Conservation (phyloP, 2,888 invertebrate genomes). For the Drosophila colorata region DNA sequence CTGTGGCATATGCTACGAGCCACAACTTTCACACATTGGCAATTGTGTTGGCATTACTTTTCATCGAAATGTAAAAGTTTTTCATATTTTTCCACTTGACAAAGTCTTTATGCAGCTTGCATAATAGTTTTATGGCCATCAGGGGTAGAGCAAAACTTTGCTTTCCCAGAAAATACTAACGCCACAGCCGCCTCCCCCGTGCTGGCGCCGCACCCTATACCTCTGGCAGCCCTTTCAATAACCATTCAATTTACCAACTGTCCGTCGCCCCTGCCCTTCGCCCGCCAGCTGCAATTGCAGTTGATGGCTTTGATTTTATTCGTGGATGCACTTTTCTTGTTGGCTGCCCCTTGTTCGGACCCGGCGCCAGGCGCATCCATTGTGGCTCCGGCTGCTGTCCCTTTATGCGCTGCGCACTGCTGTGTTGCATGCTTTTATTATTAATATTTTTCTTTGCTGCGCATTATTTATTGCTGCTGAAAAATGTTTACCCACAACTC, state of each 20-base stretch:
- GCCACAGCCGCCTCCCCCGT: background rate
- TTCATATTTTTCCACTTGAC: slow-evolving; percentile 81
- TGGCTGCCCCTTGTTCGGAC: slow-evolving; percentile 49
- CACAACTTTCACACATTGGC: slow-evolving; percentile 56
- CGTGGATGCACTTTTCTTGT: slow-evolving; percentile 80
- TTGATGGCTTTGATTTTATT: slow-evolving; percentile 81
- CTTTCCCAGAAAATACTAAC: slow-evolving; percentile 35
- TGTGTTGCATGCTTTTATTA: slow-evolving; percentile 78
- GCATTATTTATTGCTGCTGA: slow-evolving; percentile 80
- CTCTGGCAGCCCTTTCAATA: slow-evolving; percentile 68
- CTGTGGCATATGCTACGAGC: slow-evolving; percentile 33
- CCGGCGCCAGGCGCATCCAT: slow-evolving; percentile 62
- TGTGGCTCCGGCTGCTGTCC: slow-evolving; percentile 53
- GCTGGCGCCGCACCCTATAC: too few relatives aligned
- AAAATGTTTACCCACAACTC: slow-evolving; percentile 80
- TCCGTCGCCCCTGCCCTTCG: slow-evolving; percentile 2
- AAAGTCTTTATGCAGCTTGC: slow-evolving; percentile 79
- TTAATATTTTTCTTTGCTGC: slow-evolving; percentile 73
- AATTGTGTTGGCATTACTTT: slow-evolving; percentile 66
- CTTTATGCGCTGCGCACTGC: slow-evolving; percentile 62
- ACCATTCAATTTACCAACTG: slow-evolving; percentile 73
- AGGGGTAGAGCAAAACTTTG: slow-evolving; percentile 66
- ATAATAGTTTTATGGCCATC: slow-evolving; percentile 77
- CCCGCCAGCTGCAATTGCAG: slow-evolving; percentile 70
- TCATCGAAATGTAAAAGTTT: slow-evolving; percentile 78